These are phyloP conservation scores for Leptarthrus brevirostris DNA, from an alignment of 2,888 invertebrate species.

Conservation along the genomic window DNA sequence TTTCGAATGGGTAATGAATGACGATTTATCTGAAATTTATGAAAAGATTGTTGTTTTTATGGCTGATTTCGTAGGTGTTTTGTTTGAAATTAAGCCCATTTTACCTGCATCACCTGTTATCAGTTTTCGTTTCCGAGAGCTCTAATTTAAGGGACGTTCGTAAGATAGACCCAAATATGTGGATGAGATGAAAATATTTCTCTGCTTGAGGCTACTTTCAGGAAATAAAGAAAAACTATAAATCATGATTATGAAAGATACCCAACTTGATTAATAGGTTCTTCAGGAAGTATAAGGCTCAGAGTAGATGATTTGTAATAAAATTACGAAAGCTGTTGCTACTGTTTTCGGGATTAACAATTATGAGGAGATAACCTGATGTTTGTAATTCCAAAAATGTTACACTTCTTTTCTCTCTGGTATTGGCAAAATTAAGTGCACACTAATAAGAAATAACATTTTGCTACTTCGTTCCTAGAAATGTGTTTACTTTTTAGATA, in stretches of 20 bases:
- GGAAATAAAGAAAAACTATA: conserved; percentile 4
- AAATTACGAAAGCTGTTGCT: no score
- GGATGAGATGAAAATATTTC: neutral
- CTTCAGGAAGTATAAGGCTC: neutral
- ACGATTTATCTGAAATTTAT: conserved; percentile 27
- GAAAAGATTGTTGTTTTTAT: conserved; percentile 23
- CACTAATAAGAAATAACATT: no score
- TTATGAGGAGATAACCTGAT: no score
- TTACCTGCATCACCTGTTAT: conserved; percentile 26
- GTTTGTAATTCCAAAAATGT: no score
- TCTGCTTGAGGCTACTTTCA: neutral
- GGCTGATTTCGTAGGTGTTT: conserved; percentile 10
- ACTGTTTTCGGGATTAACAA: no score
- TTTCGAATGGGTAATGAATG: conserved; percentile 7
- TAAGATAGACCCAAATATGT: neutral
- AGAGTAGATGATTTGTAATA: no score
- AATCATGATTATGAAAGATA: conserved; percentile 17
- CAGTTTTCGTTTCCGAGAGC: conserved; percentile 3
- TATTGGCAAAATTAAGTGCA: no score
- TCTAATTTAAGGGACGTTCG: conserved; percentile 15
- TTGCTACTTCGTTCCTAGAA: no score
- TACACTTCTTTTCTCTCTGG: no score
- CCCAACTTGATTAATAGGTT: neutral
- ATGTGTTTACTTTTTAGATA: no score
- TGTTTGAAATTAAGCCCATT: conserved; percentile 11